phyloP scores from a whole-genome alignment of 1,140 invertebrate species.

The Cepaea nemoralis region DNA sequence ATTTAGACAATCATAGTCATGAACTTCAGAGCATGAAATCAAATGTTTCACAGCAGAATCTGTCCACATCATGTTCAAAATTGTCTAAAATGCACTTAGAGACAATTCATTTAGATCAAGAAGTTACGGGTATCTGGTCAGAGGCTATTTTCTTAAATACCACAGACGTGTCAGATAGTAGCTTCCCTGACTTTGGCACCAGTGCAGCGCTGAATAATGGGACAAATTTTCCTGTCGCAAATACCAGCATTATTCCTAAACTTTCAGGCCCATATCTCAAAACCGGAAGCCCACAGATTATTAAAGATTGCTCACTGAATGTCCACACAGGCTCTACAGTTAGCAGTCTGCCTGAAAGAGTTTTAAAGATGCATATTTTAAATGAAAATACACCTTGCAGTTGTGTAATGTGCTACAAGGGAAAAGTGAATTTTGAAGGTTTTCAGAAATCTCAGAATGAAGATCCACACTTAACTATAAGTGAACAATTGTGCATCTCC shows the following conservation, averaged over 20 bases:
- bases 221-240: background rate
- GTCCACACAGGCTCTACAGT: background rate
- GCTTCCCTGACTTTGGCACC: background rate
- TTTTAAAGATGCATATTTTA: background rate
- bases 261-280: background rate
- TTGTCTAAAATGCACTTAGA: constrained; percentile 9
- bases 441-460: background rate
- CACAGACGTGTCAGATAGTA: background rate
- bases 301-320: background rate
- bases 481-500: background rate
- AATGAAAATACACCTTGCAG: background rate
- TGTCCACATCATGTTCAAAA: background rate
- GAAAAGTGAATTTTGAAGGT: background rate
- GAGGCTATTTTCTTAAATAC: constrained; percentile 17
- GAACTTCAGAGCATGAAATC: background rate
- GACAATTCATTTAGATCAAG: constrained; percentile 17
- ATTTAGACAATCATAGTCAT: background rate
- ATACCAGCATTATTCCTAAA: background rate
- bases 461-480: background rate
- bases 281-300: background rate
- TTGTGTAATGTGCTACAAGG: constrained; percentile 37
- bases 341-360: background rate
- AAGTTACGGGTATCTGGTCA: constrained; percentile 3
- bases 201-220: background rate
- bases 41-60: background rate